phyloP scores from a whole-genome alignment of 2,888 invertebrate genomes.

The Noctua pronuba region DNA sequence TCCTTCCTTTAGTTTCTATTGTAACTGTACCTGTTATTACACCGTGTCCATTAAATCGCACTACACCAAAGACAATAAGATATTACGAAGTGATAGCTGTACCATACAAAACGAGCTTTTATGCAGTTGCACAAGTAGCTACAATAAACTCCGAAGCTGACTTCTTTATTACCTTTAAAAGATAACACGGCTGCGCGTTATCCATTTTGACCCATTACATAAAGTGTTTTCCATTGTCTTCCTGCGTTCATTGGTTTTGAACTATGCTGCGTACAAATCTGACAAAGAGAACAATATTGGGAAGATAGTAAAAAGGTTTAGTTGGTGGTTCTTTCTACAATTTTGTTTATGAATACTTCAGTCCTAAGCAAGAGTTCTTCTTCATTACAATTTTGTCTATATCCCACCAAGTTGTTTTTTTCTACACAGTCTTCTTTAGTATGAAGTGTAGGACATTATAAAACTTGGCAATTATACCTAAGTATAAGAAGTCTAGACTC shows the following conservation, averaged over 20 bases:
- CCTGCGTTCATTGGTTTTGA: constrained; percentile 68
- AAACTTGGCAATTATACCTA: constrained; percentile 29
- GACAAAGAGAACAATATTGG: constrained; percentile 59
- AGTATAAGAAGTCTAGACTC: constrained; percentile 42
- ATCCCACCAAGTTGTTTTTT: neutral
- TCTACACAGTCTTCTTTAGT: neutral
- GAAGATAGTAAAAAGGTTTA: constrained; percentile 48
- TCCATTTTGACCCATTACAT: constrained; percentile 85
- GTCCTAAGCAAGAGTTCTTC: neutral
- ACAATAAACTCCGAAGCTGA: constrained; percentile 80
- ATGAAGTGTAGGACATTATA: constrained; percentile 17
- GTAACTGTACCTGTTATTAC: constrained; percentile 24
- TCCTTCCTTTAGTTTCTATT: constrained; percentile 8
- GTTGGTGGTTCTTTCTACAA: constrained; percentile 35
- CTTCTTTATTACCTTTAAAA: constrained; percentile 84
- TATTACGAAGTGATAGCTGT: constrained; percentile 53
- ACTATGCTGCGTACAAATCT: constrained; percentile 63
- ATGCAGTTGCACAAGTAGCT: constrained; percentile 79
- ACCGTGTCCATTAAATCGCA: constrained; percentile 21
- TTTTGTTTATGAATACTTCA: constrained; percentile 18
- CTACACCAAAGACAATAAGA: constrained; percentile 54
- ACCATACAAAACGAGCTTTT: constrained; percentile 64
- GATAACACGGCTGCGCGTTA: constrained; percentile 83
- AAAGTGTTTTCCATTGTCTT: constrained; percentile 84
- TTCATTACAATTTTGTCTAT: neutral